These are phyloP conservation scores for Hipposideros armiger DNA, from an alignment of 2,113 vertebrate genomes.

Conservation along the genomic window DNA sequence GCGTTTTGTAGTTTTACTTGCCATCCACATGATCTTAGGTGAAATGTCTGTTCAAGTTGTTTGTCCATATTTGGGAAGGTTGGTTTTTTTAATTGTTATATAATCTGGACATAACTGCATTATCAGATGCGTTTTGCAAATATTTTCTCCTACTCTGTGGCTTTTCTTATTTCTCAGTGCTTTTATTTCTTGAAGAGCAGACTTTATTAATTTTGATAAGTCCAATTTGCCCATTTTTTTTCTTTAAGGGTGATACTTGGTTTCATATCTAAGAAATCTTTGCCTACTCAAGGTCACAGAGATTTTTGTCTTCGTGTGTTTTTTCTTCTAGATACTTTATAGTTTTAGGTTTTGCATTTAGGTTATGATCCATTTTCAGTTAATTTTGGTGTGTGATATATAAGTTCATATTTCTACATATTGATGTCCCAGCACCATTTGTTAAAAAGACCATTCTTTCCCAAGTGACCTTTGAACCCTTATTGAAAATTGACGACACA, in stretches of 20 bases:
- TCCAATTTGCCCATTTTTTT: not conserved
- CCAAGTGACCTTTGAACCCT: not conserved
- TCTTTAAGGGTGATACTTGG: not conserved
- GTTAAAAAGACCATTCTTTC: slow-evolving; percentile 26
- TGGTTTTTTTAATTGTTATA: not conserved
- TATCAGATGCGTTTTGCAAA: slow-evolving; percentile 30
- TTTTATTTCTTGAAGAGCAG: not conserved
- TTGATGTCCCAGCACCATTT: not conserved
- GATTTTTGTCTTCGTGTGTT: not conserved
- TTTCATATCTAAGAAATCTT: slow-evolving; percentile 44
- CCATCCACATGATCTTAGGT: not conserved
- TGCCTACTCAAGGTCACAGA: not conserved
- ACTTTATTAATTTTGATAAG: not conserved
- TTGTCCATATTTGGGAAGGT: not conserved
- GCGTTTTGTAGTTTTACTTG: not conserved
- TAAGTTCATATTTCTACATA: slow-evolving; percentile 23
- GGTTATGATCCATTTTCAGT: not conserved
- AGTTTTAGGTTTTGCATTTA: slow-evolving; percentile 39
- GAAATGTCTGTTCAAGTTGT: not conserved
- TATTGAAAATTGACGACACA: slow-evolving; percentile 2
- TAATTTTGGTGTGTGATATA: not conserved
- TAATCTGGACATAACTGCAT: not conserved
- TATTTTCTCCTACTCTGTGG: not conserved
- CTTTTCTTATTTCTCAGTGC: not conserved
- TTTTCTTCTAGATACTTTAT: not conserved